Evolutionary conservation across 2,888 invertebrate species (phyloP), one percentile per base, ranked within the genome.

Genomic region (Lasioglossum lativentre): DNA sequence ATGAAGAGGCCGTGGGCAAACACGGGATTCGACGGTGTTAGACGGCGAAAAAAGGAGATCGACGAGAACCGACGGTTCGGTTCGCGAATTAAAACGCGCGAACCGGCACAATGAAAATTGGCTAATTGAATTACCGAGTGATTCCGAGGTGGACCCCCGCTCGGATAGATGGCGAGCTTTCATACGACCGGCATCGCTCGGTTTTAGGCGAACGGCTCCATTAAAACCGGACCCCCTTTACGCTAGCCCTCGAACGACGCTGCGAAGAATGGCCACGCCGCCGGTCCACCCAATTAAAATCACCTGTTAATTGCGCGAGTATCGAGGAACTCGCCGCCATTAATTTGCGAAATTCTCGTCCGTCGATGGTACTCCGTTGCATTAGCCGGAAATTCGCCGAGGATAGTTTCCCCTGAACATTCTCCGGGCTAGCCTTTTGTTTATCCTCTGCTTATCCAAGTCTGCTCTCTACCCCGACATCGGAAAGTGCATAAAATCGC

Each of bases 1-100:
- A 89, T 78, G 79, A 89, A 87, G 75, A 78, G 88, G 75, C 86
- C 86, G 56, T 56, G 63, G 23, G 83, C 80, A 89, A 90, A 90
- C 80, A 89, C 68, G 34, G 30, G 76, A 85, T 52, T 80, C 79
- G 63, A 70, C 78, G 76, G 73, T 70, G 47, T 85, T 63, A 71
- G 73, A 34, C 45, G 40, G 56, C 42, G 45, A 75, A 78, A 82
- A 83, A 78, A 38, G 34, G 30, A 3, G 63, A 66, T 16, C 63
- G 75, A 42, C 56, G 68, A 34, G 68, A 38, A 19, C 52, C 10
- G 59, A 10, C 56, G 63, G 63, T 30, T 30, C 78, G 74, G 83
- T 78, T 71, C 56, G 52, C 52, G 80, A 85, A 77, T 77, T 77
- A 72, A 83, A 83, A 81, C 52, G 45, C 63, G 70, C 71, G 86